These are phyloP conservation scores for Rhagoletis pomonella DNA, from an alignment of 1,140 invertebrate species.

Conservation along the genomic window DNA sequence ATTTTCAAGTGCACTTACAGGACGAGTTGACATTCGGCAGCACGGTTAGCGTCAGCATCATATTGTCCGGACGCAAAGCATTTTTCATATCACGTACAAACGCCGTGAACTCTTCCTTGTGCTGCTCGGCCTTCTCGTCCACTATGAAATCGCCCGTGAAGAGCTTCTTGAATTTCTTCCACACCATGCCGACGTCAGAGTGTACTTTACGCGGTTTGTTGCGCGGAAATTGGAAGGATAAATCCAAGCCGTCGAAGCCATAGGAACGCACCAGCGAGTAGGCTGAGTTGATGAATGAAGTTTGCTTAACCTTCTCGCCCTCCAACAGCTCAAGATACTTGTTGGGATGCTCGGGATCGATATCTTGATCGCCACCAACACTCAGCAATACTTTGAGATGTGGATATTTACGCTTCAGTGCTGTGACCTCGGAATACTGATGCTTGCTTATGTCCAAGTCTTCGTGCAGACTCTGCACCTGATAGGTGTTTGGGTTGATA, in stretches of 20 bases:
- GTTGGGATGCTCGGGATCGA: conserved; percentile 74
- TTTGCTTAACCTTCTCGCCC: conserved; percentile 80
- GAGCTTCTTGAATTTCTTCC: conserved; percentile 84
- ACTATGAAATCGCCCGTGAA: conserved; percentile 81
- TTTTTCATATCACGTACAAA: conserved; percentile 84
- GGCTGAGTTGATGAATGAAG: conserved; percentile 84
- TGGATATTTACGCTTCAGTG: conserved; percentile 82
- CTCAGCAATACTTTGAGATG: conserved; percentile 84
- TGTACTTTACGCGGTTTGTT: conserved; percentile 85
- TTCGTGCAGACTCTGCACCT: conserved; percentile 81
- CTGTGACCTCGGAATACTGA: conserved; percentile 82
- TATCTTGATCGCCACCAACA: conserved; percentile 83
- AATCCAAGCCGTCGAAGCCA: conserved; percentile 88
- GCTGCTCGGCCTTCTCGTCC: conserved; percentile 84
- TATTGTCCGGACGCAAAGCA: conserved; percentile 78
- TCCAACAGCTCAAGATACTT: conserved; percentile 77
- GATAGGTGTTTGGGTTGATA: conserved; percentile 82
- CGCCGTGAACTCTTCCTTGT: conserved; percentile 84
- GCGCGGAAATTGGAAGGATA: conserved; percentile 89
- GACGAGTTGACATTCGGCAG: conserved; percentile 85
- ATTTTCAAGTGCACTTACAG: conserved; percentile 75
- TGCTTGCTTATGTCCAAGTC: conserved; percentile 83
- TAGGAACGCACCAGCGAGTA: conserved; percentile 81
- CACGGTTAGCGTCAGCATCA: conserved; percentile 81
- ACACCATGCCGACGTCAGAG: conserved; percentile 78